Base-by-base conservation (phyloP, 2,888 invertebrate genomes). In the Lithodes maja region DNA sequence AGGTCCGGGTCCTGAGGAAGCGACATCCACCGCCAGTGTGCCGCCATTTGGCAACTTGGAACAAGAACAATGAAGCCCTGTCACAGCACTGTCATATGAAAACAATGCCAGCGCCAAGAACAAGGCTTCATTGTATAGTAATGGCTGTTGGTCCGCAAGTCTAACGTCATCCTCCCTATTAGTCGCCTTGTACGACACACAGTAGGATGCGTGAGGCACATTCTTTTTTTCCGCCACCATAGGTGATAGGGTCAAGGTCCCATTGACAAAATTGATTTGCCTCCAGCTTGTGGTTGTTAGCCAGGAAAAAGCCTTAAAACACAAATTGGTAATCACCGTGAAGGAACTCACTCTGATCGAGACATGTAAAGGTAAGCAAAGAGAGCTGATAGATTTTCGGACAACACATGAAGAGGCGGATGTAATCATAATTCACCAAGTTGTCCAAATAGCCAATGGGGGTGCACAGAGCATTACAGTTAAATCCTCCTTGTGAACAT, bases 401-500 rank as follows among this genome's bases (percentile, higher is more conserved):
- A 7, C 61, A 12, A 61, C 12, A 12, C 61, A 61, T 12, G 61
- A 61, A 12, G 61, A 61, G 61, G 61, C 5, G 1, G 61, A 61
- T 61, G 61, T 61, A 12, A 61, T 12, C 61, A 61, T 61, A 61
- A 12, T 61, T 61, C 61, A 61, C 5, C 61, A 12, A 61, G 61
- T 7, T 61, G 61, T 12, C 5, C 7, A 7, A 61, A 61, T 61
- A 61, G 12, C 61, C 61, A 61, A 61, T 61, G 61, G 12, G 5
- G 61, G 61, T 61, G 61, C 61, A 61, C 5, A 61, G 61, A 12
- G 5, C 61, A 61, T 61, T 12, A 61, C 7, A 61, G 61, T 7
- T 61, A 74, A n/a, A 74, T 74, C 3, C n/a, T 74, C 74, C 74
- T 74, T 5, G 74, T 74, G 74, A 5, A 74, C 74, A 74, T 17